A percentile compares a stretch with the other conserved stretches of the same genome.
Conservation (phyloP, 53 echinoderm and acorn worm genomes). For the Echinarachnius parma region DNA sequence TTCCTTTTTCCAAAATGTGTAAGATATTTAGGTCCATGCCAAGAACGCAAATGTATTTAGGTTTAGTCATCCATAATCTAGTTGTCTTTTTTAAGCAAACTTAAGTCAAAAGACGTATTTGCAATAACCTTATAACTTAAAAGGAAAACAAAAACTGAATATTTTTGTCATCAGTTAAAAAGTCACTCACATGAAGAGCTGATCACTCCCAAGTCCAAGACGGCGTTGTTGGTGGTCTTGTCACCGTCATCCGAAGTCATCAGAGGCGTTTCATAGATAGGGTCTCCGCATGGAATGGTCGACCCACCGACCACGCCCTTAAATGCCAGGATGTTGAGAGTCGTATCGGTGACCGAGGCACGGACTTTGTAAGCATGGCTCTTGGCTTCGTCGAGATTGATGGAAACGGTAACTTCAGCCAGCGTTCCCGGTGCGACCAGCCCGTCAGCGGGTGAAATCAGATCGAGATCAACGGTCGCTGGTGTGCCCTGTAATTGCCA, state of each 20-base stretch:
- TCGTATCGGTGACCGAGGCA: constrained; percentile 31
- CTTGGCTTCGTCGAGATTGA: constrained; percentile 23
- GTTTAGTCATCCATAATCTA: too few relatives aligned
- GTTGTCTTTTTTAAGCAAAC: too few relatives aligned
- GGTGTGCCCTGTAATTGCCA: too few relatives aligned
- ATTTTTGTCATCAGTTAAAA: background rate
- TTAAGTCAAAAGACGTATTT: too few relatives aligned
- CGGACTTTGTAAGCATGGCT: constrained; percentile 32
- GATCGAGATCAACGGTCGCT: constrained; percentile 2
- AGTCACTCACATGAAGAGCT: constrained; percentile 19
- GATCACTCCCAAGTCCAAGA: constrained; percentile 51
- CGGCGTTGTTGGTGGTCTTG: constrained; percentile 27
- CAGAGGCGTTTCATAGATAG: constrained; percentile 5
- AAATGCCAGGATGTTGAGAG: constrained; percentile 35
- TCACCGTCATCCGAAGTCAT: background rate
- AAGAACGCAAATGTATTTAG: too few relatives aligned
- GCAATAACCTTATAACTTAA: too few relatives aligned
- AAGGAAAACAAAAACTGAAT: too few relatives aligned
- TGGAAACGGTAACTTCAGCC: constrained; percentile 16
- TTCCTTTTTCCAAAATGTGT: too few relatives aligned
- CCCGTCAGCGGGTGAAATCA: constrained; percentile 15
- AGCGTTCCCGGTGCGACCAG: background rate
- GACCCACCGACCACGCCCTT: constrained; percentile 31
- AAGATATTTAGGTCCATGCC: too few relatives aligned
- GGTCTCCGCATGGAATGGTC: constrained; percentile 43